Base-by-base conservation (phyloP, 2,113 vertebrate genomes). In the Semnornis frantzii region DNA sequence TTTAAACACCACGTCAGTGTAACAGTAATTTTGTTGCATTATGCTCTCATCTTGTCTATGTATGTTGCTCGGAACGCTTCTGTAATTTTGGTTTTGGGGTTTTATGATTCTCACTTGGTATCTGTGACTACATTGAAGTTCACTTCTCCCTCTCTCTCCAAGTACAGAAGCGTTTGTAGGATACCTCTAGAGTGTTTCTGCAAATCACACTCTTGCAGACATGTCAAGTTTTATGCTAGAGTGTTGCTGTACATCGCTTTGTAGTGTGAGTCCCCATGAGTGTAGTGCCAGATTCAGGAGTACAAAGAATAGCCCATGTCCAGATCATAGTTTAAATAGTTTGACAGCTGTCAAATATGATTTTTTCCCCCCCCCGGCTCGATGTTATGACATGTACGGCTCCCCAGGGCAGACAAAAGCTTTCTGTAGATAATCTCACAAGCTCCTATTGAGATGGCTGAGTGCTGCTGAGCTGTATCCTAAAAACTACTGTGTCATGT, bases 291-390 rank as follows among this genome's bases (percentile, higher is more conserved):
- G 72, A 82, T 82, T 83, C 68, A 89, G 84, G 73, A 34, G 27
- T 44, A 79, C 7, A 84, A 82, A 83, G 73, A 89, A 71, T 90
- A 89, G 71, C 55, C 79, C 57, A 50, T 80, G 76, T 83, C 65
- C 78, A 94, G 60, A 76, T 91, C 63, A 50, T 90, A 82, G 85
- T 79, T 92, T 87, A 85, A 80, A 88, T 92, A 91, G 85, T 82
- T 89, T 93, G 95, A 94, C 92, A 91, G 92, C 94, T 96, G 94
- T 95, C 95, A 96, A 89, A 75, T 87, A 87, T 59, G 50, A 52
- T 24, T 52, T 52, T 23, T 80, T 86, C 87, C 87, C 87, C 81
- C 12, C 2, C 34, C n/a, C 89, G 82, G 66, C 82, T 87, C 87
- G 57, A 3, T 82, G 54, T 82, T 91, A 12, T 59, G 89, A 46